phyloP scores from a whole-genome alignment of 2,797 vertebrate genomes.

The Trematomus bernacchii region DNA sequence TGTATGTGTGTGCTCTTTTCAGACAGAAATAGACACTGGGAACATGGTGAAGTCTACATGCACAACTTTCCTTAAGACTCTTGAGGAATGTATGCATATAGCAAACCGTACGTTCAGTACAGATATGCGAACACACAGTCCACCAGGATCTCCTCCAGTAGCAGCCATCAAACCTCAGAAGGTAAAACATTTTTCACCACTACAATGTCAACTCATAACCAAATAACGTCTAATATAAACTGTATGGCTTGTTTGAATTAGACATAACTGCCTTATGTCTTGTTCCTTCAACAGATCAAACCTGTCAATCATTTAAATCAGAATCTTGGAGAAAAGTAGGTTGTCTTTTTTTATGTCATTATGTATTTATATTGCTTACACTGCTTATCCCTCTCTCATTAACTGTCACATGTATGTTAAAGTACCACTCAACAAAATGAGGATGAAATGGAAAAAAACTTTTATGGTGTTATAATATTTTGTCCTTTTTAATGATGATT shows the following conservation, averaged over 20 bases:
- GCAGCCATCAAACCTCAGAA: conserved; percentile 91
- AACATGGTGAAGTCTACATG: conserved; percentile 96
- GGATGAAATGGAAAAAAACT: background rate
- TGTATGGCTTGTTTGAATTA: conserved; percentile 5
- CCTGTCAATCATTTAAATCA: conserved; percentile 86
- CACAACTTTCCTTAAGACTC: conserved; percentile 95
- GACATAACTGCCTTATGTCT: conserved; percentile 5
- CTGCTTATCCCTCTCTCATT: background rate
- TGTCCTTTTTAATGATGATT: background rate
- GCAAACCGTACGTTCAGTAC: conserved; percentile 92
- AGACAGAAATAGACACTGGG: conserved; percentile 88
- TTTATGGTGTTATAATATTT: background rate
- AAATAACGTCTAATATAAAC: background rate
- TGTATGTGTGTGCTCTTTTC: conserved; percentile 33
- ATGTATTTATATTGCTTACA: background rate
- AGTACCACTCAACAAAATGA: conserved; percentile 5
- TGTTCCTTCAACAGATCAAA: conserved; percentile 87
- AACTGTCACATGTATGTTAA: background rate
- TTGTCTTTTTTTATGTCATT: conserved; percentile 32
- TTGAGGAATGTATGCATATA: conserved; percentile 99
- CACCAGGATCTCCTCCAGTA: conserved; percentile 91
- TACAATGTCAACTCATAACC: background rate
- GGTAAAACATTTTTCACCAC: conserved; percentile 76
- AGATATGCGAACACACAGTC: conserved; percentile 86
- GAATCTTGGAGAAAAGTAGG: conserved; percentile 90